Evolutionary conservation across 2,888 invertebrate genomes (phyloP).

Genomic region (Tipula lateralis): DNA sequence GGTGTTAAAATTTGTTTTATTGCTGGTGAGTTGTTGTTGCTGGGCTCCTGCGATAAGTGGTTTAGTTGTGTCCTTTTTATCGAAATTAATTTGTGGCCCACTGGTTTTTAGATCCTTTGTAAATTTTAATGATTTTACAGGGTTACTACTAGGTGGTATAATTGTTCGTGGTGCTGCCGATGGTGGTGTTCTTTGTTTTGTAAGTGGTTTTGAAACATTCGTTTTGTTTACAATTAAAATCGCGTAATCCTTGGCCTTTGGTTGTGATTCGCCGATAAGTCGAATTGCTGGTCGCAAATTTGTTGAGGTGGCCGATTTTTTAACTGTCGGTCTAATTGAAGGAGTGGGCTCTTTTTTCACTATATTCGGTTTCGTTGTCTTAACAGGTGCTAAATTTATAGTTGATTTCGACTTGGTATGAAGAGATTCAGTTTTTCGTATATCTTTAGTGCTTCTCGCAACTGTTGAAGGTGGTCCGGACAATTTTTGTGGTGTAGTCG

Average conservation of each 20-base stretch:
- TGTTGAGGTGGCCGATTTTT: constrained; percentile 15
- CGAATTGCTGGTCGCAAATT: neutral
- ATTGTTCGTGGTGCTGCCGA: constrained; percentile 42
- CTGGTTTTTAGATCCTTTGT: constrained; percentile 35
- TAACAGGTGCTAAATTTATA: neutral
- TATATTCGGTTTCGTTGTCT: neutral
- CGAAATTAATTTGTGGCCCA: constrained; percentile 41
- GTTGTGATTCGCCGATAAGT: neutral
- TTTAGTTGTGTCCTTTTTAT: constrained; percentile 28
- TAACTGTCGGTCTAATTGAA: neutral
- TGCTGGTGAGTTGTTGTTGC: neutral
- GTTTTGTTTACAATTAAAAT: constrained; percentile 28
- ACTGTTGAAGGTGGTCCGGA: neutral
- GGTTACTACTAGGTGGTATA: constrained; percentile 44
- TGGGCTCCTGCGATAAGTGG: constrained; percentile 31
- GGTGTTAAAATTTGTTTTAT: constrained; percentile 32
- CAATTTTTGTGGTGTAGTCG: neutral
- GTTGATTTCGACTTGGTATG: neutral
- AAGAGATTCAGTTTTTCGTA: neutral
- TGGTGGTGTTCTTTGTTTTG: neutral
- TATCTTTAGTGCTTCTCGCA: neutral
- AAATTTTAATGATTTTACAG: constrained; percentile 45
- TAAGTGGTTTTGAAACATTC: neutral
- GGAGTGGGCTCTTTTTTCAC: neutral
- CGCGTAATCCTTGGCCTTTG: neutral